Base-by-base conservation (phyloP, 1,140 invertebrate genomes). In the Temnothorax nylanderi region DNA sequence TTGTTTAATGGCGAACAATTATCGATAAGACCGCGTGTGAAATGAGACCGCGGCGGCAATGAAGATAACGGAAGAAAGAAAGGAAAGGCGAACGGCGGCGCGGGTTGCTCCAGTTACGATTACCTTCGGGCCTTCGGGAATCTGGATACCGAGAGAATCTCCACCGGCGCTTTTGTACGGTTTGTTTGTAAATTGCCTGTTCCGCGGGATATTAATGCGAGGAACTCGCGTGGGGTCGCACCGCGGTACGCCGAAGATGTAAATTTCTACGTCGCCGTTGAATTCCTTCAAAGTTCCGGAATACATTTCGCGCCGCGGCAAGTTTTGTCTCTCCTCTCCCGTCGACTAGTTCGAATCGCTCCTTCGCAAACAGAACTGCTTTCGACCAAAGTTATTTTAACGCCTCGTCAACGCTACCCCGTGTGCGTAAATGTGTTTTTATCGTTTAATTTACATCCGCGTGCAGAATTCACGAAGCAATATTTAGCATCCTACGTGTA, bases 1-100 rank as follows among this genome's bases (percentile, higher is more conserved):
- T 58, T 58, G 67, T 81, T 69, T 81, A 84, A 82, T n/a, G 54
- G 54, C 11, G 69, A 18, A 84, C 69, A 74, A 82, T 84, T 84
- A 62, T 84, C 69, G 69, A 84, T 84, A 84, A 84, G 44, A 32
- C 54, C 51, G 41, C 64, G 34, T 21, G 49, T 37, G 37, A 71
- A n/a, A 44, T 47, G 41, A 69, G 65, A 69, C 37, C 49, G 8
- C 69, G 26, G 26, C 56, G 18, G 80, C 54, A 60, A 49, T 84
- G 80, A 62, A 82, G 80, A 82, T 74, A 82, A 74, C 54, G 67
- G 37, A 21, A 13, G 32, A 74, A 60, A 60, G 54, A 18, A 49
- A 44, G 13, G 26, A 44, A 54, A 64, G 18, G 32, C 13, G 65
- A 44, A n/a, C 34, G 44, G 60, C 37, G 41, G 37, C 11, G 8